These are phyloP conservation scores for Sebastes steindachneri DNA, from an alignment of 2,797 vertebrate genomes.

Conservation along the genomic window DNA sequence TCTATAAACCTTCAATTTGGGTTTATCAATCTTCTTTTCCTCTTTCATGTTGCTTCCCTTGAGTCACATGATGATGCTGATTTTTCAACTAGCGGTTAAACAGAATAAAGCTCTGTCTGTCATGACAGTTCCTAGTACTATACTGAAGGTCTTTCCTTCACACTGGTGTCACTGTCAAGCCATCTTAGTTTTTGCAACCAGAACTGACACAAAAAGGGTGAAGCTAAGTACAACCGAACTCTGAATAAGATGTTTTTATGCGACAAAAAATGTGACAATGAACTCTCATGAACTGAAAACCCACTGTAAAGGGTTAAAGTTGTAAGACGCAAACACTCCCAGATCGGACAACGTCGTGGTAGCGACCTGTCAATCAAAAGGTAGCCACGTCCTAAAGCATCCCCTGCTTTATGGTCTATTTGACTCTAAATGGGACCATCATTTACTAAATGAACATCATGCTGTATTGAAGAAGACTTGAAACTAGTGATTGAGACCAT, in stretches of 20 bases:
- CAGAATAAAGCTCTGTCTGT: not conserved
- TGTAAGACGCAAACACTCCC: too few species aligned
- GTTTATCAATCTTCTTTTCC: not conserved
- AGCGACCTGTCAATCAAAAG: too few species aligned
- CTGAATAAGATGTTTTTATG: too few species aligned
- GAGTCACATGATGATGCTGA: not conserved
- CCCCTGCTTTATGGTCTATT: accelerated
- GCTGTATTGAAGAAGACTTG: too few species aligned
- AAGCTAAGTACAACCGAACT: accelerated
- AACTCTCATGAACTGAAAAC: too few species aligned
- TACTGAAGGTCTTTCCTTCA: not conserved
- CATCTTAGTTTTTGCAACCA: too few species aligned
- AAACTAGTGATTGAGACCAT: accelerated
- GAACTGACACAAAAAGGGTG: too few species aligned
- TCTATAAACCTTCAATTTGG: not conserved
- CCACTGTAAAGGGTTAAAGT: too few species aligned
- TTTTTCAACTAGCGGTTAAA: accelerated
- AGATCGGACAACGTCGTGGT: too few species aligned
- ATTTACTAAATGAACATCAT: too few species aligned
- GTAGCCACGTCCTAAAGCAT: accelerated
- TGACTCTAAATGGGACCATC: too few species aligned
- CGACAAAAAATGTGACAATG: accelerated
- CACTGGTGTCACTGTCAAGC: not conserved
- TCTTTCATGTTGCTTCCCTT: not conserved
- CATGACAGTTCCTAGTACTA: not conserved